These are phyloP conservation scores for Cromileptes altivelis DNA, from an alignment of 2,113 vertebrate genomes.

Conservation along the genomic window DNA sequence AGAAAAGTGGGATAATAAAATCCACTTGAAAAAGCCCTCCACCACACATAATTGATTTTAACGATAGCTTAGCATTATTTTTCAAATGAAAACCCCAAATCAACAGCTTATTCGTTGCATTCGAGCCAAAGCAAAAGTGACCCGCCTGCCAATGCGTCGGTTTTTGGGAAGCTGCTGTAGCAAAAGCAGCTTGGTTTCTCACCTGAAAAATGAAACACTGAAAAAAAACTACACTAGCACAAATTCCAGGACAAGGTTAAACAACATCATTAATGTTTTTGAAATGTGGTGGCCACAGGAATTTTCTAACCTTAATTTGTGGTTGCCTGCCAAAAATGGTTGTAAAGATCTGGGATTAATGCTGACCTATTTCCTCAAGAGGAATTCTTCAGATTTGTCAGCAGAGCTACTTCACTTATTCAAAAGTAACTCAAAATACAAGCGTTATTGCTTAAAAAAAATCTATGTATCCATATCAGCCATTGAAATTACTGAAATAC, in stretches of 20 bases:
- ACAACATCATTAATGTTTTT: constrained; percentile 1
- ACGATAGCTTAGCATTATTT: constrained; percentile 46
- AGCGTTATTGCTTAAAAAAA: background rate
- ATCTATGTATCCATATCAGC: background rate
- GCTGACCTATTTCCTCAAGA: constrained; percentile 42
- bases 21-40: constrained; percentile 17
- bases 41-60: constrained; percentile 42
- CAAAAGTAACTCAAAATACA: background rate
- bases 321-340: constrained; percentile 23
- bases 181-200: background rate
- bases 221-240: background rate
- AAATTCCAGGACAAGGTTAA: background rate
- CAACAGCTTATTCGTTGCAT: constrained; percentile 18
- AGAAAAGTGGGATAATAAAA: constrained; percentile 29
- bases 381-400: constrained; percentile 35
- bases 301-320: constrained; percentile 31
- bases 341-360: constrained; percentile 38
- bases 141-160: background rate
- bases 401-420: constrained; percentile 4
- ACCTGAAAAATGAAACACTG: constrained; percentile 4
- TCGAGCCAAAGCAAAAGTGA: background rate
- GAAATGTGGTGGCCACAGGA: background rate
- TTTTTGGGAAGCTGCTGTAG: background rate
- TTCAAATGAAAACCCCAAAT: constrained; percentile 35
- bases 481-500: background rate